These are phyloP conservation scores for Yponomeuta malinellus DNA, from an alignment of 2,888 invertebrate genomes.

Conservation along the genomic window DNA sequence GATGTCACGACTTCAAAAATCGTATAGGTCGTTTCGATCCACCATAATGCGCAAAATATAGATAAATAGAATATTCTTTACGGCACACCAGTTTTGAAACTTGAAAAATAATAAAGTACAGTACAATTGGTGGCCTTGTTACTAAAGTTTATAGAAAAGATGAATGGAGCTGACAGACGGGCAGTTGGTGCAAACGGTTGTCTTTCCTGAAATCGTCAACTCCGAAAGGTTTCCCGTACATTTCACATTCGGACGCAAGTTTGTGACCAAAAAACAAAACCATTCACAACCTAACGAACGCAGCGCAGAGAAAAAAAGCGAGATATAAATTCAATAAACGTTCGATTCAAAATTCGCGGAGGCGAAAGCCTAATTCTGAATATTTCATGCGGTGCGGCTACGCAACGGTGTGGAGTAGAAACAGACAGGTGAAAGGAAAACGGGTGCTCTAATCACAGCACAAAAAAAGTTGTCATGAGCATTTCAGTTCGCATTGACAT, in stretches of 20 bases:
- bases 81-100: too few relatives aligned
- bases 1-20: too few relatives aligned
- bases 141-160: too few relatives aligned
- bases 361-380: constrained; percentile 2
- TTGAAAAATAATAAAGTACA: too few relatives aligned
- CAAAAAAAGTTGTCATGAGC: too few relatives aligned
- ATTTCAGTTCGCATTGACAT: too few relatives aligned
- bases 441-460: neutral
- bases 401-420: neutral
- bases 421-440: neutral
- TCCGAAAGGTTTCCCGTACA: neutral
- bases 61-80: too few relatives aligned
- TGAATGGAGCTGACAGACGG: too few relatives aligned
- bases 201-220: too few relatives aligned
- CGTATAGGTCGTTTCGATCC: too few relatives aligned
- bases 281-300: neutral
- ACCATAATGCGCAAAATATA: too few relatives aligned
- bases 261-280: neutral
- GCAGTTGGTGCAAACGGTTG: neutral
- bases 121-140: too few relatives aligned
- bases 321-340: neutral
- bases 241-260: neutral
- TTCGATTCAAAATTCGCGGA: neutral
- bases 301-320: neutral
- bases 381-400: neutral